These are phyloP conservation scores for Puntigrus tetrazona DNA, from an alignment of 2,113 vertebrate species.

Conservation along the genomic window DNA sequence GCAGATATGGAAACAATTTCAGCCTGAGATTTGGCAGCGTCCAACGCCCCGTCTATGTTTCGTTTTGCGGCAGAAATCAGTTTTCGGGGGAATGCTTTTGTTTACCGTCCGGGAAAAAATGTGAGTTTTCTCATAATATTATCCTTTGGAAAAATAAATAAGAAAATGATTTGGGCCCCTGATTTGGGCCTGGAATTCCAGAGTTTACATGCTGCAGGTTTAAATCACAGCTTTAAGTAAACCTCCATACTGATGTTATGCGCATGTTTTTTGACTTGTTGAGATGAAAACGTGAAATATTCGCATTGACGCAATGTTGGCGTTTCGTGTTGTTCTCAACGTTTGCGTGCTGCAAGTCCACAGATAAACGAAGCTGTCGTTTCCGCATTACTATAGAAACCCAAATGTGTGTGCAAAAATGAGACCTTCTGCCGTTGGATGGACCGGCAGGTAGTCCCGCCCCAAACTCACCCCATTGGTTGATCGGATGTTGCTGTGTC, in stretches of 20 bases:
- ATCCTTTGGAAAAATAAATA: constrained; percentile 43
- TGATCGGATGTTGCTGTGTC: background rate
- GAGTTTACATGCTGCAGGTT: background rate
- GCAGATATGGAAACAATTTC: constrained; percentile 62
- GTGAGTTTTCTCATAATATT: constrained; percentile 50
- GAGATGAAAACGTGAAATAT: background rate
- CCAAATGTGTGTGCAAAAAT: background rate
- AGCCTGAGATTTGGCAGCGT: constrained; percentile 56
- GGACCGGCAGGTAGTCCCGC: background rate
- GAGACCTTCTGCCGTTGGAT: background rate
- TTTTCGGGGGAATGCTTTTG: constrained; percentile 55
- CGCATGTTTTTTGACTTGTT: background rate
- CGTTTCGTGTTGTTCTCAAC: background rate
- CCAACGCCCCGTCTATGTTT: constrained; percentile 51
- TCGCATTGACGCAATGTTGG: background rate
- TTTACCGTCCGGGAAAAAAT: constrained; percentile 47
- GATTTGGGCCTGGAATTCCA: constrained; percentile 15
- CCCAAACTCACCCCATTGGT: background rate
- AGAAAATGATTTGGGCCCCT: constrained; percentile 22
- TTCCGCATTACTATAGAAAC: background rate
- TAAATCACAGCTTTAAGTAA: constrained; percentile 16
- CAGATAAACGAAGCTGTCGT: background rate
- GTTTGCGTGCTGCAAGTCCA: background rate
- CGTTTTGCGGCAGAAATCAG: constrained; percentile 56
- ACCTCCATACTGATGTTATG: background rate